Percentiles rank a stretch among this genome's conserved stretches.
These are phyloP conservation scores for Amiota mariae DNA, from an alignment of 2,888 invertebrate species.

Conservation along the genomic window DNA sequence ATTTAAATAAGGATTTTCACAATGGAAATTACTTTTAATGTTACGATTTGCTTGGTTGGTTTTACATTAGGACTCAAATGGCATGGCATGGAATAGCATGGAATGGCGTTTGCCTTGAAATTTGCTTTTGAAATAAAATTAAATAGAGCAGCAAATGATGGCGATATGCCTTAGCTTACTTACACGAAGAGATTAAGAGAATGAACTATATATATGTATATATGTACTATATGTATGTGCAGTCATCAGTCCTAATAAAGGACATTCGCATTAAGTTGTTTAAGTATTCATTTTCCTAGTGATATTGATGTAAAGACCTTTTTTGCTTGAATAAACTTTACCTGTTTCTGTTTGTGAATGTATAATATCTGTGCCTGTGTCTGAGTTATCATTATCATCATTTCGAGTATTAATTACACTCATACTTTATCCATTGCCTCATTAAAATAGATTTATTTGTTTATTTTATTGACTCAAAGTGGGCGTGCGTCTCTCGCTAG, in stretches of 20 bases:
- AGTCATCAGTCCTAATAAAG: background rate
- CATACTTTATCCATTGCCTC: conserved; percentile 21
- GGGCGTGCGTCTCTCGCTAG: no score
- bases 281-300: background rate
- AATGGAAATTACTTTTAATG: conserved; percentile 62
- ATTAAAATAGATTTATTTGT: conserved; percentile 19
- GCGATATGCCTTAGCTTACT: conserved; percentile 25
- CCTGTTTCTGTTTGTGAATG: background rate
- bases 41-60: conserved; percentile 52
- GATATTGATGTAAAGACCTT: background rate
- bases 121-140: conserved; percentile 37
- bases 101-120: conserved; percentile 25
- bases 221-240: background rate
- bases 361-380: background rate
- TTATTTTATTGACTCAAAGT: background rate
- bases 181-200: background rate
- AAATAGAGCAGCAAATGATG: conserved; percentile 39
- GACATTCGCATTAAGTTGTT: conserved; percentile 16
- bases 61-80: conserved; percentile 49
- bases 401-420: conserved; percentile 30
- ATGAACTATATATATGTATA: background rate
- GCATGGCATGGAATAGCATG: conserved; percentile 20
- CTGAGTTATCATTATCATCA: background rate
- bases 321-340: background rate
- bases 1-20: conserved; percentile 61